Percentiles rank a stretch among this genome's conserved stretches.
Conservation (phyloP, 2,888 invertebrate genomes). For the Hydroisotoma schaefferi region DNA sequence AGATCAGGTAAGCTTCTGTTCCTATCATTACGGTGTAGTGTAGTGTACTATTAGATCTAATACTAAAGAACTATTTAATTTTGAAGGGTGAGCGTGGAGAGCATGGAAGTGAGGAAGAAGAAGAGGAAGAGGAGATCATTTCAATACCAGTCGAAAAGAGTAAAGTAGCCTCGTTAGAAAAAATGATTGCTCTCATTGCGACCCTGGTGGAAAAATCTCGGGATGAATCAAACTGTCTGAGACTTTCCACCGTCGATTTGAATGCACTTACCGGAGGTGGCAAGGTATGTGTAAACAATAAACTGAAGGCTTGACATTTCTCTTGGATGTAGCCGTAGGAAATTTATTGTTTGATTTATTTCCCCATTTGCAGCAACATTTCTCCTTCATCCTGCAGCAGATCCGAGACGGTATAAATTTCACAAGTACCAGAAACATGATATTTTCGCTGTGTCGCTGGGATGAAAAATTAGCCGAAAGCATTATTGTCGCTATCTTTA, state of each 20-base stretch:
- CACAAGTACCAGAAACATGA: constrained; percentile 83
- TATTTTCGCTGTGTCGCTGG: constrained; percentile 86
- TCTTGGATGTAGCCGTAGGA: too few relatives aligned
- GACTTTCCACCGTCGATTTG: constrained; percentile 73
- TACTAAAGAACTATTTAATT: background rate
- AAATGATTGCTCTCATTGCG: constrained; percentile 89
- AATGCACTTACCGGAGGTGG: constrained; percentile 74
- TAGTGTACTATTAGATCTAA: too few relatives aligned
- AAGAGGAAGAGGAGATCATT: constrained; percentile 65
- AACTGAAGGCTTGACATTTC: too few relatives aligned
- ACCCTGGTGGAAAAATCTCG: constrained; percentile 83
- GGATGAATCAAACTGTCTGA: constrained; percentile 64
- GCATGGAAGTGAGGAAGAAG: constrained; percentile 66
- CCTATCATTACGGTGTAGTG: too few relatives aligned
- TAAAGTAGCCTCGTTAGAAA: constrained; percentile 85
- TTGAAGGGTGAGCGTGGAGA: constrained; percentile 51
- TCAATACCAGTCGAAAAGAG: constrained; percentile 70
- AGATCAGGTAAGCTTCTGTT: constrained; percentile 61
- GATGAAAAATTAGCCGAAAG: constrained; percentile 84
- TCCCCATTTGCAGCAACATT: too few relatives aligned
- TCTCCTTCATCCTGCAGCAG: constrained; percentile 90
- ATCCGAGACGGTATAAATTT: constrained; percentile 89
- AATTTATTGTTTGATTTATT: too few relatives aligned
- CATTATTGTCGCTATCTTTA: constrained; percentile 84
- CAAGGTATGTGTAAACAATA: constrained; percentile 63